These are phyloP conservation scores for Betta splendens DNA, from an alignment of 2,797 vertebrate species.

Conservation along the genomic window DNA sequence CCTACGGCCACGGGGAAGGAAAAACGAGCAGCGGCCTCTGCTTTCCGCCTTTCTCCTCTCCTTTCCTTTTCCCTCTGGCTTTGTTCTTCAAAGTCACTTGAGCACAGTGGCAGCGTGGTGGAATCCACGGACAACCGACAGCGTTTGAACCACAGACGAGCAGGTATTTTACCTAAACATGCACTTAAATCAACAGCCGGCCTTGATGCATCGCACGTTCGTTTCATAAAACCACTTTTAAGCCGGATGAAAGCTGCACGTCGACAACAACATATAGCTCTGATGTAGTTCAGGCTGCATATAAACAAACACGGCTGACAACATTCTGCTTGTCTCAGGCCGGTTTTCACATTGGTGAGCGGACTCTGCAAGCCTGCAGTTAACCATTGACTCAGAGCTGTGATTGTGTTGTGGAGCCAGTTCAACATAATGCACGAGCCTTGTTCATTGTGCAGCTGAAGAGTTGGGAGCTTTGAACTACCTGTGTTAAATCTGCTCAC, in stretches of 20 bases:
- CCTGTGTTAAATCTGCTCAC: constrained; percentile 70
- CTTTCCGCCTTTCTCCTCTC: constrained; percentile 64
- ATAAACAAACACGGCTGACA: too few species aligned
- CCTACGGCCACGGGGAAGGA: constrained; percentile 65
- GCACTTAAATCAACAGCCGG: constrained; percentile 38
- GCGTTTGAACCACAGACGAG: constrained; percentile 58
- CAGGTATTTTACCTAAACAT: constrained; percentile 43
- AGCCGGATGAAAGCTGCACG: constrained; percentile 25
- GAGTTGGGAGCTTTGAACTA: constrained; percentile 75
- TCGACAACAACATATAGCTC: constrained; percentile 40
- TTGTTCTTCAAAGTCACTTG: constrained; percentile 79
- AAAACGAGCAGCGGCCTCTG: constrained; percentile 58
- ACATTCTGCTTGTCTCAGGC: constrained; percentile 42
- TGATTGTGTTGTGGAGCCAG: not conserved
- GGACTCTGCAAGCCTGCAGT: not conserved
- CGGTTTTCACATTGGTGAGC: constrained; percentile 5
- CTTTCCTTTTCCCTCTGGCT: constrained; percentile 72
- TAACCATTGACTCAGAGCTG: not conserved
- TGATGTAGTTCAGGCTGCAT: too few species aligned
- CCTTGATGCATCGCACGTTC: constrained; percentile 25
- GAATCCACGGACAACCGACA: constrained; percentile 52
- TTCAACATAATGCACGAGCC: not conserved
- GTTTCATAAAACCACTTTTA: constrained; percentile 22
- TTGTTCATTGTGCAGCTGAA: constrained; percentile 28
- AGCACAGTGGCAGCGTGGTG: constrained; percentile 59